Evolutionary conservation across 2,888 invertebrate genomes (phyloP).

Genomic region (Anodontia alba): DNA sequence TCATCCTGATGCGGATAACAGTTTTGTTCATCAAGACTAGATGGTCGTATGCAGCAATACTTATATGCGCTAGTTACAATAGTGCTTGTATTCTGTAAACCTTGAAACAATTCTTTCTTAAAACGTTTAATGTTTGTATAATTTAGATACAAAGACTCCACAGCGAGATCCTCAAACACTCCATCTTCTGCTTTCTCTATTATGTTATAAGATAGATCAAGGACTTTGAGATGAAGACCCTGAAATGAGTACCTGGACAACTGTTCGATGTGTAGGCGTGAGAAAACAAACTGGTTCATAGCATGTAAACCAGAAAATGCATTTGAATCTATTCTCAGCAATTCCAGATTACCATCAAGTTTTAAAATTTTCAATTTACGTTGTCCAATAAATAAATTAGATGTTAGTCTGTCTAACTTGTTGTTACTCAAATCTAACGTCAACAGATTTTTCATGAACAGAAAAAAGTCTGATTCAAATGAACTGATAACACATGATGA

Average conservation of each 20-base stretch:
- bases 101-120: neutral
- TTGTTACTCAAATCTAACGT: neutral
- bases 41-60: slow-evolving; percentile 9
- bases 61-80: neutral
- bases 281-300: neutral
- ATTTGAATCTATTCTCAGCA: neutral
- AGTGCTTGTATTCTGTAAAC: neutral
- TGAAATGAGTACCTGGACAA: neutral
- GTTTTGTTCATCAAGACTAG: neutral
- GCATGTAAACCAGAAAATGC: neutral
- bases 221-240: neutral
- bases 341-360: neutral
- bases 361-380: neutral
- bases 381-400: neutral
- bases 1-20: slow-evolving; percentile 61
- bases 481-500: neutral
- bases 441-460: neutral
- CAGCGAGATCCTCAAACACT: neutral
- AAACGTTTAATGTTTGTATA: neutral
- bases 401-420: neutral
- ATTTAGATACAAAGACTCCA: neutral
- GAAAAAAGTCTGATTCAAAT: neutral
- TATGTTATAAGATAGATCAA: neutral
- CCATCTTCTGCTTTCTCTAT: neutral
- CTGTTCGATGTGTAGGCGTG: neutral